phyloP scores from a whole-genome alignment of 2,888 invertebrate species.

The Danaus chrysippus region DNA sequence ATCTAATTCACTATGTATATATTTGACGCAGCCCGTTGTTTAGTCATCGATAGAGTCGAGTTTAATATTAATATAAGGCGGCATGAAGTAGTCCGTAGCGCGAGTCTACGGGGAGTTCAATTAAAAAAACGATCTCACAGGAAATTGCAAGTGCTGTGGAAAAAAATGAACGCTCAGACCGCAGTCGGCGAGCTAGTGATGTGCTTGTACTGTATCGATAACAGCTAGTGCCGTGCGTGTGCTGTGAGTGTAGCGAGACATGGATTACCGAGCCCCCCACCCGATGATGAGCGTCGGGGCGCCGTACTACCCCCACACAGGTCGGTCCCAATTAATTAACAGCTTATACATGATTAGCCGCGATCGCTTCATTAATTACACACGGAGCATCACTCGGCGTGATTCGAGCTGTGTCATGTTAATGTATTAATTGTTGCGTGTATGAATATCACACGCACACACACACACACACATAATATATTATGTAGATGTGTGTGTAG shows the following conservation, averaged over 20 bases:
- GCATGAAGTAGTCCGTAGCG: neutral
- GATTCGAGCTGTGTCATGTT: neutral
- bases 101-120: conserved; percentile 18
- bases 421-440: neutral
- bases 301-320: conserved; percentile 68
- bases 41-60: too few species aligned
- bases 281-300: conserved; percentile 63
- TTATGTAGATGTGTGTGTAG: too few species aligned
- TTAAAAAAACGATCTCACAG: conserved; percentile 29
- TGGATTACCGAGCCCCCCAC: conserved; percentile 72
- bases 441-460: too few species aligned
- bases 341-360: conserved; percentile 13
- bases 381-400: conserved; percentile 8
- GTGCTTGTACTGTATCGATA: conserved; percentile 33
- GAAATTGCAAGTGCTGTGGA: conserved; percentile 28
- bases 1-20: too few species aligned
- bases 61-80: too few species aligned
- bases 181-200: conserved; percentile 39
- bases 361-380: conserved; percentile 18
- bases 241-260: conserved; percentile 45
- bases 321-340: conserved; percentile 42
- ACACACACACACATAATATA: too few species aligned
- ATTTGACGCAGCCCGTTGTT: too few species aligned
- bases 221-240: neutral
- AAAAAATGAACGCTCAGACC: conserved; percentile 33